Percentiles rank a stretch among this genome's conserved stretches.
Evolutionary conservation across 2,888 invertebrate genomes (phyloP).

Genomic region (Torymus auratus): DNA sequence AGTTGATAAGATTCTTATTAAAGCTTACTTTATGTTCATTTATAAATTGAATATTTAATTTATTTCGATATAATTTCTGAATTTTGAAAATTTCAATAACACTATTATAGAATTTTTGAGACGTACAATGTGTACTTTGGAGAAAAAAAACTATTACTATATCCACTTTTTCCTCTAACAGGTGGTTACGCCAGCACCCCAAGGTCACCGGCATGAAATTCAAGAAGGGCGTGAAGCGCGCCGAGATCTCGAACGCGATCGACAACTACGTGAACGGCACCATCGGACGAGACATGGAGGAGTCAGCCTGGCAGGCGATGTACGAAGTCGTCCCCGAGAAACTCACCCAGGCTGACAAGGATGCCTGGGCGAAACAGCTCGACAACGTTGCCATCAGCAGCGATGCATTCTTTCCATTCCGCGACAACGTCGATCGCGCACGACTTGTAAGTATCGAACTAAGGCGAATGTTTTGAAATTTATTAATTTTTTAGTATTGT

Average conservation of each 20-base stretch:
- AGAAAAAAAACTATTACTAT: no score
- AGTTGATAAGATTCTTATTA: no score
- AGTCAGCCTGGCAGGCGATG: constrained; percentile 85
- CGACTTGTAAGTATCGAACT: constrained; percentile 81
- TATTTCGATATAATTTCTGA: no score
- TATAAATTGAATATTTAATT: no score
- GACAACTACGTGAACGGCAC: constrained; percentile 96
- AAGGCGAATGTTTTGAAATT: no score
- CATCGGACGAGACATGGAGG: constrained; percentile 92
- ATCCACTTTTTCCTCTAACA: constrained; percentile 66
- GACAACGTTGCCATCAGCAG: constrained; percentile 89
- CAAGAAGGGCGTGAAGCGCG: constrained; percentile 89
- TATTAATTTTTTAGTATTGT: no score
- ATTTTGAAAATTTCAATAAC: no score
- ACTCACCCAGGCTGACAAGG: constrained; percentile 83
- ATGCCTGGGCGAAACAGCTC: constrained; percentile 84
- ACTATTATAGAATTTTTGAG: no score
- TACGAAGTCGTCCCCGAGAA: constrained; percentile 86
- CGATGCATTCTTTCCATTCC: constrained; percentile 99
- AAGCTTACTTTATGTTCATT: no score
- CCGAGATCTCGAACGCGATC: constrained; percentile 95
- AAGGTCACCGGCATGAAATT: constrained; percentile 90
- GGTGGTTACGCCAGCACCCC: constrained; percentile 96
- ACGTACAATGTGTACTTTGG: no score
- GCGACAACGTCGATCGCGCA: constrained; percentile 97